phyloP scores from a whole-genome alignment of 2,888 invertebrate genomes.

The Acanthosoma haemorrhoidale region DNA sequence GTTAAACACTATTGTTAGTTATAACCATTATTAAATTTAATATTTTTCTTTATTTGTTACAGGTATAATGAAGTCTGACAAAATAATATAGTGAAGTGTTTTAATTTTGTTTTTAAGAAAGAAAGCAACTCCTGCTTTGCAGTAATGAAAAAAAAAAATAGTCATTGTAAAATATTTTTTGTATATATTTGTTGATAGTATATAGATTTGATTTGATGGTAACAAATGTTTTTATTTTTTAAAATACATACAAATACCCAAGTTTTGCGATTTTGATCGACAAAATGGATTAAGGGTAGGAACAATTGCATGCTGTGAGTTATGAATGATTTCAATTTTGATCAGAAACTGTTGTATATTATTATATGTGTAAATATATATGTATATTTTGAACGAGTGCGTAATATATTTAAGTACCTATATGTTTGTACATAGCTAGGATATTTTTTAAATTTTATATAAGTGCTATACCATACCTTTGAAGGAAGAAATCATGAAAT shows the following conservation, averaged over 20 bases:
- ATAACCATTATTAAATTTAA: not conserved
- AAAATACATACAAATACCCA: not conserved
- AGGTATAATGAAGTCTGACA: conserved; percentile 4
- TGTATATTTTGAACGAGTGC: conserved; percentile 1
- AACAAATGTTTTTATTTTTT: conserved; percentile 8
- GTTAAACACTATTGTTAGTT: not conserved
- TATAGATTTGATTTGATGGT: conserved; percentile 7
- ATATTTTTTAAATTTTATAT: conserved; percentile 24
- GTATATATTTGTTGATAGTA: conserved; percentile 13
- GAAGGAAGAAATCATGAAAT: not conserved
- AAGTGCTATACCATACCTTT: not conserved
- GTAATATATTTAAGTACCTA: conserved; percentile 22
- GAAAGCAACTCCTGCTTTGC: not conserved
- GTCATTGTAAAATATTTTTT: conserved; percentile 21
- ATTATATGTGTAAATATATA: conserved; percentile 12
- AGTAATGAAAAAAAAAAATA: not conserved
- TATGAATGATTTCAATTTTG: not conserved
- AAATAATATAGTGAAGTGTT: not conserved
- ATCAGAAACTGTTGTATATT: not conserved
- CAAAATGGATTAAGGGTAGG: not conserved
- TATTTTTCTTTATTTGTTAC: not conserved
- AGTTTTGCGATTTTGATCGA: not conserved
- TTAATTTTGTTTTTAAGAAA: conserved; percentile 14
- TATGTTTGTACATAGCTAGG: conserved; percentile 15
- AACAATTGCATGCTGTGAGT: not conserved